These are phyloP conservation scores for Pica pica DNA, from an alignment of 2,113 vertebrate species.

Conservation along the genomic window DNA sequence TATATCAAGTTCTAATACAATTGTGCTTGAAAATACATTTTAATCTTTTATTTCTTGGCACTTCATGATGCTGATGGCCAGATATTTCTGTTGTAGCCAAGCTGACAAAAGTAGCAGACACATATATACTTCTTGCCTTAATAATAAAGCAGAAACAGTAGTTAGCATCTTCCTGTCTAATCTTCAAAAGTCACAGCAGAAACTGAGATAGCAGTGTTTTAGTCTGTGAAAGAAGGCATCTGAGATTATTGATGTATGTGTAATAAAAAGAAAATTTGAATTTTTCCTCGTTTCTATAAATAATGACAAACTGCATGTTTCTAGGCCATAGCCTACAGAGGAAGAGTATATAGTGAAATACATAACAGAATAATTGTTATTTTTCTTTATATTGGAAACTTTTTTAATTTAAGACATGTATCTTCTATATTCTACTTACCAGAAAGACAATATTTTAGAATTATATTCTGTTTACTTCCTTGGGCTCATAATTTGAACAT, in stretches of 20 bases:
- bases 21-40: background rate
- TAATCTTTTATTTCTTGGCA: background rate
- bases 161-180: background rate
- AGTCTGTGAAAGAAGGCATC: background rate
- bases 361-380: accelerated
- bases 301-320: background rate
- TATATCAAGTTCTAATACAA: background rate
- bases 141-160: background rate
- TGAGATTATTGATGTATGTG: background rate
- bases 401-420: background rate
- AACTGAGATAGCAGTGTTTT: background rate
- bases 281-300: background rate
- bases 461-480: background rate
- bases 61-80: background rate
- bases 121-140: background rate
- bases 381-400: background rate
- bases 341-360: background rate
- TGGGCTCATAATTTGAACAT: background rate
- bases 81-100: background rate
- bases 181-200: background rate
- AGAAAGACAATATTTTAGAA: background rate
- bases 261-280: background rate
- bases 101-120: background rate
- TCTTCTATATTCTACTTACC: background rate
- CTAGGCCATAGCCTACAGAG: background rate